Percentiles rank a stretch among this genome's conserved stretches.
These are phyloP conservation scores for Drosophila leontia DNA, from an alignment of 1,140 invertebrate species.

Conservation along the genomic window DNA sequence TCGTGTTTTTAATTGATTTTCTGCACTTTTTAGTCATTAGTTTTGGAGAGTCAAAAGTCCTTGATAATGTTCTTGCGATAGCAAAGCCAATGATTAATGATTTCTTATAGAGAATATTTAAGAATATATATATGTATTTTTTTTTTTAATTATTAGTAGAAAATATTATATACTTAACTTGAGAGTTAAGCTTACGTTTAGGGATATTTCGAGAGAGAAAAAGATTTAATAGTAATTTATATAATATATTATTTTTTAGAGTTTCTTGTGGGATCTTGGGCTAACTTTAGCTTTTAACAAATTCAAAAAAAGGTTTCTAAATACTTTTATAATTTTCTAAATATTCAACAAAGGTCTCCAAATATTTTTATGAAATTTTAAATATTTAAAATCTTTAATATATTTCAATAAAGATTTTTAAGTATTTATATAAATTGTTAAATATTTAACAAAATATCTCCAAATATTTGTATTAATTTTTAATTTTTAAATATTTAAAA, in stretches of 20 bases:
- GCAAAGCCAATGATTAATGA: conserved; percentile 35
- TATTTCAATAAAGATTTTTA: too few species aligned
- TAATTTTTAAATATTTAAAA: too few species aligned
- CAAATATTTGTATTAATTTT: too few species aligned
- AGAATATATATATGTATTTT: not conserved
- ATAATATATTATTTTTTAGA: not conserved
- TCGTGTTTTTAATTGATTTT: conserved; percentile 76
- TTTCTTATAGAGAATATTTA: not conserved
- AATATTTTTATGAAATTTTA: too few species aligned
- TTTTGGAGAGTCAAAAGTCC: conserved; percentile 11
- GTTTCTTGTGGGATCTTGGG: not conserved
- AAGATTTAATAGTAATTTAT: not conserved
- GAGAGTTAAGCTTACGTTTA: not conserved
- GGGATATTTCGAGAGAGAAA: not conserved
- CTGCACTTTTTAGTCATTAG: conserved; percentile 64
- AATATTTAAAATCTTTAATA: too few species aligned
- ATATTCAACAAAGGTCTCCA: too few species aligned
- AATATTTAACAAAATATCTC: too few species aligned
- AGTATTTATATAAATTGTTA: too few species aligned
- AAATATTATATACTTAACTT: not conserved
- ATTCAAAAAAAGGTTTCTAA: not conserved
- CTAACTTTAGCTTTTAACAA: not conserved
- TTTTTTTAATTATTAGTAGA: not conserved
- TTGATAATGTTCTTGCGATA: conserved; percentile 31
- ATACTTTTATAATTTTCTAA: too few species aligned